Evolutionary conservation across 2,113 vertebrate species (phyloP), one percentile per base, ranked within the genome.

Genomic region (human): DNA sequence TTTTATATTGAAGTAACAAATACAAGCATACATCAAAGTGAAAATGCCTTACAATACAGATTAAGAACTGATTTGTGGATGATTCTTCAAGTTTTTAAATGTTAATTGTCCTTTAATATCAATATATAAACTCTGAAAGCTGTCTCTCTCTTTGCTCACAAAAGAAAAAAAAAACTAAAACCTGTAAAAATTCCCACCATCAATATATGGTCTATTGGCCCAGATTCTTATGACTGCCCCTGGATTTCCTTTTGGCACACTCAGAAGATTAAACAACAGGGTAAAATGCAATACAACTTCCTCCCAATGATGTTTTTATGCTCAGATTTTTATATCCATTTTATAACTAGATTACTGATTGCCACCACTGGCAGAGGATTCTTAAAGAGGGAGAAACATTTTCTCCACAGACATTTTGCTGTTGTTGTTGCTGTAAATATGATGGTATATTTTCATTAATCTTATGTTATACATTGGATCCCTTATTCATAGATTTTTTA

Each of bases 271-370:
- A 70, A 94, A 79, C 20, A 40, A 35, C 45, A 82, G 22, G 76
- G 3, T 70, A 35, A 40, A 84, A 14, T 73, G 38, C 55, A 85
- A 73, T 66, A 52, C 64, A 80, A 55, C 8, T 45, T 92, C 10
- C 72, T 85, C 35, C 73, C 83, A 55, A 78, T 88, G 10, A 94
- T 25, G n/a, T 83, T 82, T 91, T 40, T 27, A 16, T 80, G 10
- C 11, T 80, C n/a, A 89, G n/a, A 70, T 43, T 25, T 64, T 83
- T 86, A 75, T n/a, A 16, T 66, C 40, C 80, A 86, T 57, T 86
- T 97, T 91, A 80, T 92, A 89, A 91, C 55, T 72, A 84, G 18
- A 20, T 79, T 92, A 27, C 17, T 80, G 6, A 92, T 43, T 93
- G 32, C 52, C 52, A 57, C 59, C 23, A 93, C 12, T 66, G 23